phyloP scores from a whole-genome alignment of 2,113 vertebrate species.

The Zapornia atra region DNA sequence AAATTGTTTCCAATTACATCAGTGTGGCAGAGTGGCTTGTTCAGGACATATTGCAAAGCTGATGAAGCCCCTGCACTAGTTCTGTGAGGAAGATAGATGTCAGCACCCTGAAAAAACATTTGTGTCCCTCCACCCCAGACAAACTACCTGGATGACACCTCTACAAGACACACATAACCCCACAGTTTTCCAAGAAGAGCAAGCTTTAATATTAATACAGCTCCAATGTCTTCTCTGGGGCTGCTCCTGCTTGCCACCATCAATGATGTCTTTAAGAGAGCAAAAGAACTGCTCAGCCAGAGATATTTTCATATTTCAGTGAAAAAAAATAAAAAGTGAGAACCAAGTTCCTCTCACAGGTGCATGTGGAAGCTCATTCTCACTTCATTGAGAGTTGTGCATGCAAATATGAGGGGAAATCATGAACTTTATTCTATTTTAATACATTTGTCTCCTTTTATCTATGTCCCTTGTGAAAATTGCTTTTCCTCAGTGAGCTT shows the following conservation, averaged over 20 bases:
- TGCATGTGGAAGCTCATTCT: background rate
- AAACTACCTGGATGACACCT: background rate
- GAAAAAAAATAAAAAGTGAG: background rate
- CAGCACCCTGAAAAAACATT: background rate
- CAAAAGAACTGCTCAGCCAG: background rate
- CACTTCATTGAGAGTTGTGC: background rate
- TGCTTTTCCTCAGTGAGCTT: background rate
- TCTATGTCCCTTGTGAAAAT: background rate
- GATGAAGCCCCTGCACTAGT: background rate
- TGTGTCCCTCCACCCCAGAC: background rate
- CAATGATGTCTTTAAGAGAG: background rate
- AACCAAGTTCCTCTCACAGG: background rate
- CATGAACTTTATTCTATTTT: constrained; percentile 3
- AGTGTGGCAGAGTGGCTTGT: background rate
- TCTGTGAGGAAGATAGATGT: background rate
- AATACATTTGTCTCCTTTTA: background rate
- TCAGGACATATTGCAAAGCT: background rate
- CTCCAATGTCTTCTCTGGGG: background rate
- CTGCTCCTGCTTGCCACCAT: background rate
- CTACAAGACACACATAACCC: background rate
- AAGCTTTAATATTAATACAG: background rate
- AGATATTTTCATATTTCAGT: background rate
- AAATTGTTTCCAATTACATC: background rate
- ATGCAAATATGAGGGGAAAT: background rate
- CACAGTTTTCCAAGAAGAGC: background rate